Percentiles rank a stretch among this genome's conserved stretches.
Conservation (phyloP, 2,797 vertebrate species). For the Tadarida brasiliensis region DNA sequence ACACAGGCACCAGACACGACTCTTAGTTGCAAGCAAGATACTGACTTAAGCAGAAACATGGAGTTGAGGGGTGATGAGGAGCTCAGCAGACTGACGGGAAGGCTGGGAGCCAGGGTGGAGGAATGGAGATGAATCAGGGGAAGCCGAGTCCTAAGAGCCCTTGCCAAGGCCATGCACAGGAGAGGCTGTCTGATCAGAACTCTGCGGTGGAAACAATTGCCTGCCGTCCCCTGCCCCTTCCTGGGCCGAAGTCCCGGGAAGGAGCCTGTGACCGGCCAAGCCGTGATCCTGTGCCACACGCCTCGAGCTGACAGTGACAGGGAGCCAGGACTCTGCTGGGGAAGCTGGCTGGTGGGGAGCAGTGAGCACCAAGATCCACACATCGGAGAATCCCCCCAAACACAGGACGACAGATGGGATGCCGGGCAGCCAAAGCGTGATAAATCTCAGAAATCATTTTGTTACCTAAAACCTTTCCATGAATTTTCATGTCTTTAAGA, state of each 20-base stretch:
- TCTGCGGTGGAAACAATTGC: not conserved
- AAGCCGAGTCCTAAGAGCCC: not conserved
- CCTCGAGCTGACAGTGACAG: no score
- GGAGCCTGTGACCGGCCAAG: not conserved
- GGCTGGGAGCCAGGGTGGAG: not conserved
- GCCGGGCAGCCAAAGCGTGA: not conserved
- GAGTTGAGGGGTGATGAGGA: not conserved
- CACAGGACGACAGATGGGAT: not conserved
- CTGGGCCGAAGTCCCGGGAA: not conserved
- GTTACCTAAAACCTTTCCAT: not conserved
- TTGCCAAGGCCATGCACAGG: not conserved
- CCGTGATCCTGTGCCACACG: rapidly evolving
- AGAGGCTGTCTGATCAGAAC: not conserved
- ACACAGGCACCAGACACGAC: not conserved
- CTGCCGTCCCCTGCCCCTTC: no score
- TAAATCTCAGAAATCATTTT: not conserved
- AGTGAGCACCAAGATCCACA: not conserved
- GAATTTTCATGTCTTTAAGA: not conserved
- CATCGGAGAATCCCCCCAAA: not conserved
- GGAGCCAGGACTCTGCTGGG: not conserved
- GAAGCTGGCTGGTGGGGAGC: not conserved
- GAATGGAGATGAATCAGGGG: not conserved
- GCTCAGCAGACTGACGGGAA: not conserved
- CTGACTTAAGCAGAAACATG: not conserved
- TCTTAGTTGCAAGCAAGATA: not conserved